Evolutionary conservation across 2,888 invertebrate species (phyloP).

Genomic region (Chrysolina haemoptera): DNA sequence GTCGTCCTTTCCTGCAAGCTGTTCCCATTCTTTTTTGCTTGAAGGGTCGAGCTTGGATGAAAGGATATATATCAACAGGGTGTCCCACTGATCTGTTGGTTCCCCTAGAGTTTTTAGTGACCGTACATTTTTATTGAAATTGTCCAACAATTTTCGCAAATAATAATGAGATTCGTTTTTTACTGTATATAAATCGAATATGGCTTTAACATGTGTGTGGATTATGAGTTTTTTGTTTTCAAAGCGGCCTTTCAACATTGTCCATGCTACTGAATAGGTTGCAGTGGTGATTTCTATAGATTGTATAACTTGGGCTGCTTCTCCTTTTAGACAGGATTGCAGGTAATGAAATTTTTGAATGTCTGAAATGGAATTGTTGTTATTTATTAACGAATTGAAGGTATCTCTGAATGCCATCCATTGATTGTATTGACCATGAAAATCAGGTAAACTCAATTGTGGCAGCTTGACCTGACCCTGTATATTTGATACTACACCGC

Average conservation of each 20-base stretch:
- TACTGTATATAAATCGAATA: slow-evolving; percentile 34
- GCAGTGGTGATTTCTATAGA: slow-evolving; percentile 20
- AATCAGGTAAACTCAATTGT: neutral
- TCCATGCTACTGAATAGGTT: slow-evolving; percentile 26
- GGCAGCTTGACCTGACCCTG: neutral
- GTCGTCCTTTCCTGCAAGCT: neutral
- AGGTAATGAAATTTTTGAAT: neutral
- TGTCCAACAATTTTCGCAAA: slow-evolving; percentile 32
- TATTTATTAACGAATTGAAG: neutral
- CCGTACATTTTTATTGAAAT: slow-evolving; percentile 30
- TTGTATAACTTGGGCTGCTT: slow-evolving; percentile 23
- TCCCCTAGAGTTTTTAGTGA: slow-evolving; percentile 7
- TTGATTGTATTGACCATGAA: neutral
- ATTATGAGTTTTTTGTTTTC: slow-evolving; percentile 37
- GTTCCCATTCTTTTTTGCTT: slow-evolving; percentile 5
- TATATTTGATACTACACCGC: neutral
- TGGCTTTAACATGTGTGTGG: slow-evolving; percentile 38
- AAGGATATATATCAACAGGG: neutral
- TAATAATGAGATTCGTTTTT: slow-evolving; percentile 24
- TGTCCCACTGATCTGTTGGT: neutral
- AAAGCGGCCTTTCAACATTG: slow-evolving; percentile 16
- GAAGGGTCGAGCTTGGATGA: slow-evolving; percentile 4
- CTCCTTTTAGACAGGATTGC: neutral
- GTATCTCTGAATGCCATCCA: neutral
- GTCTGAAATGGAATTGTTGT: neutral